Evolutionary conservation across 1,140 invertebrate genomes (phyloP).

Genomic region (Drosophila bocki): DNA sequence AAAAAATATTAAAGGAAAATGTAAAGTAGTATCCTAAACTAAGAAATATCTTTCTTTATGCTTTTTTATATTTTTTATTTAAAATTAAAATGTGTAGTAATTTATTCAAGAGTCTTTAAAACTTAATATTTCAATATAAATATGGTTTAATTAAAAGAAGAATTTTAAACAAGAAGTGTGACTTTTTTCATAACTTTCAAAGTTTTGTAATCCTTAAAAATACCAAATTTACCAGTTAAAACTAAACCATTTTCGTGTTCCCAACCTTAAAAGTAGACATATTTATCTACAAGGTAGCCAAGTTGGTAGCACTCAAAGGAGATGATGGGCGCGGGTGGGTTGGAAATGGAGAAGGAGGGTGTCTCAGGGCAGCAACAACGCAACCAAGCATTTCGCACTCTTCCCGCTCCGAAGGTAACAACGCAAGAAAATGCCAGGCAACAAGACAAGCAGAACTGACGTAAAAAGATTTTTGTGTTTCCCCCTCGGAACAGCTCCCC

Average conservation of each 20-base stretch:
- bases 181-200: not conserved
- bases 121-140: not conserved
- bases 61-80: not conserved
- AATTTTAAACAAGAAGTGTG: not conserved
- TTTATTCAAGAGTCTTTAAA: not conserved
- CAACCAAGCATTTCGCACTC: constrained; percentile 73
- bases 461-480: constrained; percentile 80
- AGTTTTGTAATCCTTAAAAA: not conserved
- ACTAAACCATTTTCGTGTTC: not conserved
- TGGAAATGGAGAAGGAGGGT: not conserved
- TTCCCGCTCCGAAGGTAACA: constrained; percentile 72
- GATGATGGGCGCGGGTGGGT: constrained; percentile 7
- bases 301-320: constrained; percentile 11
- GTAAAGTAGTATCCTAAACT: not conserved
- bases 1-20: not conserved
- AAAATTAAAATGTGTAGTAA: not conserved
- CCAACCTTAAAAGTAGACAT: not conserved
- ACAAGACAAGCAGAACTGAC: constrained; percentile 84
- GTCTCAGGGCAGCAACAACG: constrained; percentile 40
- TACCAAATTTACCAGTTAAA: not conserved
- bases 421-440: constrained; percentile 84
- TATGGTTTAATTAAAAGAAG: not conserved
- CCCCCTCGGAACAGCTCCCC: constrained; percentile 11
- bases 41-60: not conserved
- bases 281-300: constrained; percentile 11